Evolutionary conservation across 2,797 vertebrate genomes (phyloP).

Genomic region (Rhinoraja longicauda): DNA sequence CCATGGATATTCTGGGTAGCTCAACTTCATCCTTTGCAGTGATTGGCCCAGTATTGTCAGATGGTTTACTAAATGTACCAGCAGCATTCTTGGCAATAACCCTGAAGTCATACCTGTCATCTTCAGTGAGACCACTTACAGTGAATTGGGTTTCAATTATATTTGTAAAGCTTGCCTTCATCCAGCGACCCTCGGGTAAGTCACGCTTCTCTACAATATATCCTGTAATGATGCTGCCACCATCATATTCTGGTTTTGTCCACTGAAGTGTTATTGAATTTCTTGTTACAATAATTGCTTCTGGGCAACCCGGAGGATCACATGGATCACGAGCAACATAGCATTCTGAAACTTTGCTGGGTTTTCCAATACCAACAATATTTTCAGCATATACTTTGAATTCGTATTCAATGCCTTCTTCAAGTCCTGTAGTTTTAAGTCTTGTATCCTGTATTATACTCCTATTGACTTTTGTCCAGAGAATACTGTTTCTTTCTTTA

Average conservation of each 20-base stretch:
- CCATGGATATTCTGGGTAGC: conserved; percentile 88
- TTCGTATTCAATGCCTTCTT: conserved; percentile 94
- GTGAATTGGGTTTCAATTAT: conserved; percentile 91
- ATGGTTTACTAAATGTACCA: conserved; percentile 87
- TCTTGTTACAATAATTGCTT: conserved; percentile 83
- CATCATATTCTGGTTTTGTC: conserved; percentile 94
- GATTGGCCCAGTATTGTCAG: conserved; percentile 92
- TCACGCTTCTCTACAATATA: conserved; percentile 95
- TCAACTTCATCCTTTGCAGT: conserved; percentile 85
- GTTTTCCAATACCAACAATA: conserved; percentile 88
- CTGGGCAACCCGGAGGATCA: conserved; percentile 88
- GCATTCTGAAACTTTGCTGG: conserved; percentile 92
- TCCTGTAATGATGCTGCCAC: conserved; percentile 89
- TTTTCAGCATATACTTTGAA: conserved; percentile 95
- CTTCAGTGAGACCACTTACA: conserved; percentile 85
- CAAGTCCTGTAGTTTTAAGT: conserved; percentile 85
- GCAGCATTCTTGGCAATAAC: conserved; percentile 95
- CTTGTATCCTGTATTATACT: conserved; percentile 80
- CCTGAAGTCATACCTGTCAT: conserved; percentile 93
- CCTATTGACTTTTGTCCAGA: conserved; percentile 95
- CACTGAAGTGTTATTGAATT: conserved; percentile 84
- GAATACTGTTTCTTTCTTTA: conserved; percentile 96
- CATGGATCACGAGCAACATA: conserved; percentile 89
- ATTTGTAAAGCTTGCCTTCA: conserved; percentile 94
- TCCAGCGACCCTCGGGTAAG: conserved; percentile 93